Conservation (phyloP, 2,113 vertebrate genomes). For the Gymnarchus niloticus region DNA sequence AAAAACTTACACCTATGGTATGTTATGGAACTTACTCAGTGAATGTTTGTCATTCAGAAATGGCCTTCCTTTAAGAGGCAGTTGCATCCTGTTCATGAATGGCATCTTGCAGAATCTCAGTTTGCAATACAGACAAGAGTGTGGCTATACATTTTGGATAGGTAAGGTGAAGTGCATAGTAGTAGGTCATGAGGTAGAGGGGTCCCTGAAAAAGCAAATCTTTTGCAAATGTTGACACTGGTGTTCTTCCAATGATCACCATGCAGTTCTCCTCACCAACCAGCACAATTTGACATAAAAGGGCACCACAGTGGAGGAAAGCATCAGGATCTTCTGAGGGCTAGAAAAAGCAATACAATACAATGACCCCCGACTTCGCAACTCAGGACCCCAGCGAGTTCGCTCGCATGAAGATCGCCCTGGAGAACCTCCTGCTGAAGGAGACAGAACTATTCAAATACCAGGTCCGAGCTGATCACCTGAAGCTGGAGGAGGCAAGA, state of each 20-base stretch:
- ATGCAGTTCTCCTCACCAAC: conserved; percentile 17
- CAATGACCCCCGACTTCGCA: no score
- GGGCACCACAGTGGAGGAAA: neutral
- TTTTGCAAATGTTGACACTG: conserved; percentile 14
- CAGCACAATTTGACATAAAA: neutral
- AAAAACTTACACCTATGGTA: no score
- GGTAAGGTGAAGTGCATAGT: conserved; percentile 18
- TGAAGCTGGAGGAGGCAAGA: no score
- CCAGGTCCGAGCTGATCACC: no score
- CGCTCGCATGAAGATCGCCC: no score
- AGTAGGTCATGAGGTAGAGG: conserved; percentile 21
- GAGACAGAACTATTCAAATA: no score
- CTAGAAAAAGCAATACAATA: no score
- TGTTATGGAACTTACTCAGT: no score
- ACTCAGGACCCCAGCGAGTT: no score
- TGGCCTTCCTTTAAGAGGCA: conserved; percentile 23
- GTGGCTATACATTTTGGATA: conserved; percentile 26
- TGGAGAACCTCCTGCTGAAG: no score
- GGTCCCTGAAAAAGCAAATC: neutral
- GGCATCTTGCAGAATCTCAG: conserved; percentile 20
- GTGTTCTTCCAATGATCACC: conserved; percentile 11
- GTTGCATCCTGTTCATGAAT: conserved; percentile 27
- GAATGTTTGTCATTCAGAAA: conserved; percentile 23
- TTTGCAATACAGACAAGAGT: conserved; percentile 26
- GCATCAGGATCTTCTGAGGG: neutral